Evolutionary conservation across 2,888 invertebrate species (phyloP), one percentile per base, ranked within the genome.

Genomic region (Nephrotoma appendiculata): DNA sequence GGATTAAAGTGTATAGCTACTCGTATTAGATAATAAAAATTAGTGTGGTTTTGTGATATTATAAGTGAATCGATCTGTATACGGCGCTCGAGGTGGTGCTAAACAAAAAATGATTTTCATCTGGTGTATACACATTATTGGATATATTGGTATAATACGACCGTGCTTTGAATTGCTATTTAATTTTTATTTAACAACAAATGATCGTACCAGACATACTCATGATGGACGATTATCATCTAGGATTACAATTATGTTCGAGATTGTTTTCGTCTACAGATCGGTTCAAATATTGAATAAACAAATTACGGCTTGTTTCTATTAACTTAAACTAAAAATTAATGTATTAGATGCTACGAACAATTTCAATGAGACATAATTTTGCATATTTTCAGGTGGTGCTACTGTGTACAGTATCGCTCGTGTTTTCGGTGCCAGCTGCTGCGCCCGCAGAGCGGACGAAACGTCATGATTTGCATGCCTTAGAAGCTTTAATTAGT

Each of bases 1-100:
- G 84, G 84, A 84, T 84, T 84, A 84, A 84, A 84, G 84, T 84
- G 84, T 5, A 84, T 42, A n/a, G n/a, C n/a, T n/a, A 48, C n/a
- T 48, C 2, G n/a, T 42, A 41, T 83, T 41, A 12, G n/a, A 12
- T n/a, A 83, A 83, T 41, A 41, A 83, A 12, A 57, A 15, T 15
- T 15, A 57, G 52, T 57, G 71, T 71, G 71, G 31, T 71, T 71
- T 71, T 71, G 71, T 71, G 71, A 71, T 31, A 12, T 12, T 48
- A 71, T 71, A 71, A 71, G 71, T 71, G 71, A 71, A 71, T 31
- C 71, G 71, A 71, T 71, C 71, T 71, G 71, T 71, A 71, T 9
- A 71, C 15, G 15, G 52, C 15, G 52, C 31, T 31, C 52, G 15
- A 5, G 2, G 5, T 31, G 31, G 31, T 11, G 9, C 48, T 57